Evolutionary conservation across 2,113 vertebrate genomes (phyloP), one percentile per base, ranked within the genome.

Genomic region (Recurvirostra avosetta): DNA sequence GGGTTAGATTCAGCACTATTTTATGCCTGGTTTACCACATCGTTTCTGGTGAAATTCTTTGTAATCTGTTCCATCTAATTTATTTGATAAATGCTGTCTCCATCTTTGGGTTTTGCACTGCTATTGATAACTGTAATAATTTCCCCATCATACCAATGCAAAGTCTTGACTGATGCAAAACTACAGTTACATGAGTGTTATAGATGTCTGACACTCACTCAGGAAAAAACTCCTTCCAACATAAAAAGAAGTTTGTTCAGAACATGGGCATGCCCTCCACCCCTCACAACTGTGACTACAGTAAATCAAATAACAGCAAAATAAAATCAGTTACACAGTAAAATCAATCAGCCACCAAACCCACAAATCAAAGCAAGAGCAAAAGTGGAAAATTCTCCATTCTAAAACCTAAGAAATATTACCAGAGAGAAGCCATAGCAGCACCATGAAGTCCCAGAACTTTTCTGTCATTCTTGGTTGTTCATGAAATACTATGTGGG

Each of bases 311-410:
- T 87, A 78, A 71, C 2, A 9, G 61, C 40, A 86, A 92, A 94
- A 84, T 82, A 91, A 95, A 95, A 73, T 78, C 49, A 89, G 86
- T 87, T 94, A 79, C 70, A 91, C 17, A 47, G 62, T 65, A 92
- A 95, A 96, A 96, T 96, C 88, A 94, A 91, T 91, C 94, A 91
- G 59, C 63, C 92, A 70, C 94, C 81, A 89, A 96, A 93, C 72
- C 76, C 88, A 90, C 91, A 94, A 88, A 91, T 95, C 92, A 96
- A 94, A 94, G 53, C 36, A 70, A 79, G 62, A 89, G 5, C 43
- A 85, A 75, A 91, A 94, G 43, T 49, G 40, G 94, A 94, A 96
- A 94, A 58, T 49, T 90, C 47, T 34, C 32, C 45, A 5, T 65
- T 91, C 85, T 86, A 67, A 94, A 92, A 40, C 29, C 8, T 22